A percentile compares a stretch with the other conserved stretches of the same genome.
Evolutionary conservation across 1,140 invertebrate species (phyloP).

Genomic region (Ostrea denselamellosa): DNA sequence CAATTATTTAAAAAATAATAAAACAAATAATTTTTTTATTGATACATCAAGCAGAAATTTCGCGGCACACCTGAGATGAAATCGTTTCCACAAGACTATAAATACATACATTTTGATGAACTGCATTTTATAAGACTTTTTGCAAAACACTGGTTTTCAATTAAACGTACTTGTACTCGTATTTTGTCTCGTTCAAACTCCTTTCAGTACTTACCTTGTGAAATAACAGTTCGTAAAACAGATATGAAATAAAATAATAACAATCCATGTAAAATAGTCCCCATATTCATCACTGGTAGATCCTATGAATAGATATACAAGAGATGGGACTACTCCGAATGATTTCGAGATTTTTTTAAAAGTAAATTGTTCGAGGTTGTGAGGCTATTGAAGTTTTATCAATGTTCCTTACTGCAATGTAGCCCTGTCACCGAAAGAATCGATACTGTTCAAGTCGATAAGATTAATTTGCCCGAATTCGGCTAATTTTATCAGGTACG

Average conservation of each 20-base stretch:
- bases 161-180: too few relatives aligned
- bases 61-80: too few relatives aligned
- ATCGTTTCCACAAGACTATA: too few relatives aligned
- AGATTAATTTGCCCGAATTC: conserved; percentile 25
- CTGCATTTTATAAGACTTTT: too few relatives aligned
- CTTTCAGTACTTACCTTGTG: neutral
- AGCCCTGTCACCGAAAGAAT: neutral
- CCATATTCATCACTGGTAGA: neutral
- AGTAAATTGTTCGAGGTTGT: neutral
- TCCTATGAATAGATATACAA: neutral
- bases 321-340: neutral
- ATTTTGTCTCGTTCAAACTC: neutral
- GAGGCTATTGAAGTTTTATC: neutral
- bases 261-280: neutral
- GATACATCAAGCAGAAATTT: too few relatives aligned
- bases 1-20: too few relatives aligned
- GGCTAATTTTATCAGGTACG: conserved; percentile 12
- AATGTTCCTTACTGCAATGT: neutral
- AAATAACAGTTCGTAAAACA: neutral
- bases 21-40: too few relatives aligned
- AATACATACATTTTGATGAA: too few relatives aligned
- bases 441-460: conserved; percentile 12
- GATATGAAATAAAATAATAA: neutral
- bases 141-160: too few relatives aligned
- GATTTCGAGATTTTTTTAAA: neutral